phyloP scores from a whole-genome alignment of 2,797 vertebrate genomes.

The Eidolon dupreanum region DNA sequence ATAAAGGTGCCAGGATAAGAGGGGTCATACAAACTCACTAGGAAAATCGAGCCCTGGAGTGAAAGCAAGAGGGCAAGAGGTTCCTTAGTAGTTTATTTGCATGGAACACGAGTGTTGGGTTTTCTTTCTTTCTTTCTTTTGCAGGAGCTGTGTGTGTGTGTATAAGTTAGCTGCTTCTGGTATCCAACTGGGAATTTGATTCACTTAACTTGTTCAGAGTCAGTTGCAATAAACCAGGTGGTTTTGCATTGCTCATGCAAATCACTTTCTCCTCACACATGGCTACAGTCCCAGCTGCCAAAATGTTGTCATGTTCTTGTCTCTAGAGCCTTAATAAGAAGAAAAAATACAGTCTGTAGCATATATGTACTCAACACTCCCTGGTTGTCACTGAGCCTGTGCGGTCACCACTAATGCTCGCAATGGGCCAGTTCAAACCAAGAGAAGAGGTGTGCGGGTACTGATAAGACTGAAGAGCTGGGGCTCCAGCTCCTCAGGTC shows the following conservation, averaged over 20 bases:
- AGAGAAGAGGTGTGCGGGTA: background rate
- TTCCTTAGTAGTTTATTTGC: background rate
- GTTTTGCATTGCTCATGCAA: conserved; percentile 80
- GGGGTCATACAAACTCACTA: background rate
- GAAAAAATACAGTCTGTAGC: conserved; percentile 72
- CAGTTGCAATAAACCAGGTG: conserved; percentile 79
- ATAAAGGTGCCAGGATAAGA: background rate
- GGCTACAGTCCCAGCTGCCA: conserved; percentile 79
- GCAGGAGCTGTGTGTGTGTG: background rate
- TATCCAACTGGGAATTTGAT: conserved; percentile 75
- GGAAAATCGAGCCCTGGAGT: background rate
- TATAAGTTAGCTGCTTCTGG: conserved; percentile 56
- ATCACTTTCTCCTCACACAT: conserved; percentile 80
- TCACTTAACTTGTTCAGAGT: conserved; percentile 77
- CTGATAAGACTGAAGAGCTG: background rate
- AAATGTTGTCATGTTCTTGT: conserved; percentile 82
- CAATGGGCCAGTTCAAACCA: background rate
- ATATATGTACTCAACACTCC: conserved; percentile 40
- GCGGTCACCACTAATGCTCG: conserved; percentile 27
- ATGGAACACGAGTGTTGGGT: background rate
- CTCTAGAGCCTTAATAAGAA: conserved; percentile 79
- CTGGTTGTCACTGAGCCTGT: conserved; percentile 22
- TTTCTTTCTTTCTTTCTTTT: background rate
- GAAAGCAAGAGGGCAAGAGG: background rate
- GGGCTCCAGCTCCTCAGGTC: background rate